These are phyloP conservation scores for Rhodeus uyekii DNA, from an alignment of 2,797 vertebrate genomes.

Conservation along the genomic window DNA sequence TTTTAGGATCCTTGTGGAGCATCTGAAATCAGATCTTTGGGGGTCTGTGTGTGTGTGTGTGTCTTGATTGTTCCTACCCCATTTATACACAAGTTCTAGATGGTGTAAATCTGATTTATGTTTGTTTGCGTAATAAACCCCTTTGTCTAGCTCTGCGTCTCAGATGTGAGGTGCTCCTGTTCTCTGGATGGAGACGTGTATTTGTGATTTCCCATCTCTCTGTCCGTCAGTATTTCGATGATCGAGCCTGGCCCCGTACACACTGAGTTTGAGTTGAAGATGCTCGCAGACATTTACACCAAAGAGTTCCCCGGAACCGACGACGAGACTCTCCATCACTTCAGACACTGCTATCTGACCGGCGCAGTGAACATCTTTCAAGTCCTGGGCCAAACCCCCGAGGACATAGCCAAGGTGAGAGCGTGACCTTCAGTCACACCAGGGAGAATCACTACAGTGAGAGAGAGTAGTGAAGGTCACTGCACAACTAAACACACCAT, in stretches of 20 bases:
- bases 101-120: too few relatives aligned
- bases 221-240: constrained; percentile 76
- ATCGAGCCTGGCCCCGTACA: constrained; percentile 88
- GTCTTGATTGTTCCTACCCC: too few relatives aligned
- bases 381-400: constrained; percentile 82
- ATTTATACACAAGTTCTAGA: too few relatives aligned
- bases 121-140: too few relatives aligned
- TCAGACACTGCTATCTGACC: constrained; percentile 85
- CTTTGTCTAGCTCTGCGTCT: too few relatives aligned
- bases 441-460: too few relatives aligned
- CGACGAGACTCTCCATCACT: constrained; percentile 82
- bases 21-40: too few relatives aligned
- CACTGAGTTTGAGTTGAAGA: constrained; percentile 88
- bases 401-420: constrained; percentile 83
- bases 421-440: too few relatives aligned
- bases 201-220: neutral
- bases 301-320: constrained; percentile 84
- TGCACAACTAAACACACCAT: too few relatives aligned
- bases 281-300: constrained; percentile 82
- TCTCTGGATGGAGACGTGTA: neutral
- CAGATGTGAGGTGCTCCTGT: neutral
- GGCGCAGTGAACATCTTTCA: constrained; percentile 85
- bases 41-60: too few relatives aligned
- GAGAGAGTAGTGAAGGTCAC: neutral
- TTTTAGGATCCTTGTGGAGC: too few relatives aligned